Evolutionary conservation across 2,113 vertebrate species (phyloP).

Genomic region (Onychorhynchus coronatus): DNA sequence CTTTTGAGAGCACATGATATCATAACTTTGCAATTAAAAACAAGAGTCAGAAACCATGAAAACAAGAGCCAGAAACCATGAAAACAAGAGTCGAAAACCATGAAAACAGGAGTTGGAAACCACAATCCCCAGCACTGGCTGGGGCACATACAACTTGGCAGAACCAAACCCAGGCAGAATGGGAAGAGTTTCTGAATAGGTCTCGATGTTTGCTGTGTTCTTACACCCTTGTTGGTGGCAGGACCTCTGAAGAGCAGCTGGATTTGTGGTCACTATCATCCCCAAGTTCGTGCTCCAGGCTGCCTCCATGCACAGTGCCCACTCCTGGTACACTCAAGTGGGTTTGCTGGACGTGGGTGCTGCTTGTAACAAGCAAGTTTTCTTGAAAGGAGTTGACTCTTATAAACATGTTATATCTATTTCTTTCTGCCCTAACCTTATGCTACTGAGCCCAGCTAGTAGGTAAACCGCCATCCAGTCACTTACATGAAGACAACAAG

Average conservation of each 20-base stretch:
- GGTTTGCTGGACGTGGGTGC: not conserved
- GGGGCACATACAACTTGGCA: not conserved
- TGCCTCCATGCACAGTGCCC: fast-evolving
- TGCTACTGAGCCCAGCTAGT: not conserved
- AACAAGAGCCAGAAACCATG: not conserved
- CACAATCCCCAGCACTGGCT: fast-evolving
- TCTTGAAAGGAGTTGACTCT: not conserved
- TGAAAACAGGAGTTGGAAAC: not conserved
- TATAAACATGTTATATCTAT: not conserved
- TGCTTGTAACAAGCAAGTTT: not conserved
- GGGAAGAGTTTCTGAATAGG: not conserved
- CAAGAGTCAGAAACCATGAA: not conserved
- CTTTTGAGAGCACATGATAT: not conserved
- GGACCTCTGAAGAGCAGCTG: not conserved
- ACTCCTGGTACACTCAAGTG: not conserved
- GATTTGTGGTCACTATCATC: not conserved
- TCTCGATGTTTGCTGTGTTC: not conserved
- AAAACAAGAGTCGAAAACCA: not conserved
- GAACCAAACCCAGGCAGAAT: not conserved
- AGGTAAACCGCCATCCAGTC: not conserved
- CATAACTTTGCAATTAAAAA: not conserved
- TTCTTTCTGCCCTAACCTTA: not conserved
- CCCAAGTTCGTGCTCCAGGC: not conserved
- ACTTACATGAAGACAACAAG: not conserved
- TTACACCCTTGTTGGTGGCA: not conserved